A percentile compares a stretch with the other conserved stretches of the same genome.
Conservation (phyloP, 2,888 invertebrate species). For the Dusona sp. region DNA sequence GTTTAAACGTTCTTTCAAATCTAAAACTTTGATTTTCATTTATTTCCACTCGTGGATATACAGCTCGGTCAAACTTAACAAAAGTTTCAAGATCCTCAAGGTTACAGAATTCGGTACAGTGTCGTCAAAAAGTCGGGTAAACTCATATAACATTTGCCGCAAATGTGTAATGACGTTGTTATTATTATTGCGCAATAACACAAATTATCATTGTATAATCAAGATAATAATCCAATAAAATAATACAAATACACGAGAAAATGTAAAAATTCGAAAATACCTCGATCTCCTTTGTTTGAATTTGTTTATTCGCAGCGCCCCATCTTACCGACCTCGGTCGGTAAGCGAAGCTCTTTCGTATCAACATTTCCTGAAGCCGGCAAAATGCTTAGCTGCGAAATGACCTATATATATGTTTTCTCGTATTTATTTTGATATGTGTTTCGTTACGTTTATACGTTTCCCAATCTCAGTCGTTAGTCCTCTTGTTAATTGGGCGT, state of each 20-base stretch:
- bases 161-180: background rate
- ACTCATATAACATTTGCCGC: background rate
- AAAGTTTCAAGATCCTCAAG: conserved; percentile 1
- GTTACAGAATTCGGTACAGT: background rate
- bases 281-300: background rate
- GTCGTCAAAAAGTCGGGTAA: background rate
- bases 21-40: background rate
- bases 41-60: background rate
- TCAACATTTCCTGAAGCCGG: background rate
- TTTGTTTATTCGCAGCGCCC: background rate
- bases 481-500: background rate
- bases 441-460: background rate
- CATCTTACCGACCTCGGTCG: background rate
- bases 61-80: background rate
- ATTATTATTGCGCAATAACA: background rate
- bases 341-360: background rate
- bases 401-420: background rate
- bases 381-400: background rate
- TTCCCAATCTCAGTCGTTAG: background rate
- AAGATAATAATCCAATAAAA: background rate
- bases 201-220: background rate
- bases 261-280: background rate
- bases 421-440: conserved; percentile 5
- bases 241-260: background rate
- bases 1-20: background rate